These are phyloP conservation scores for Oophaga pumilio DNA, from an alignment of 2,113 vertebrate genomes.

Conservation along the genomic window DNA sequence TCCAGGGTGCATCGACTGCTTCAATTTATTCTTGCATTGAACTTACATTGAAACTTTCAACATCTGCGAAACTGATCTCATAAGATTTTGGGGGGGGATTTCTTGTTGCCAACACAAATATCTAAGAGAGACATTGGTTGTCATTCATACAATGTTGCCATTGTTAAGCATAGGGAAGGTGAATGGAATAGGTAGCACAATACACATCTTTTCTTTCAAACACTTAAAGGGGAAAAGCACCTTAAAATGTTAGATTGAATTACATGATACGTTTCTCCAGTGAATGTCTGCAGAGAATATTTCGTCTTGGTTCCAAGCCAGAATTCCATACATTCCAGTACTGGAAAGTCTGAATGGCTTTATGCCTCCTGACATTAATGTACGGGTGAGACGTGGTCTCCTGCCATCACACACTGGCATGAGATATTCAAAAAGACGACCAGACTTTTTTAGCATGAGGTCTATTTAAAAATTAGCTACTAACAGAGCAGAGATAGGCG, in stretches of 20 bases:
- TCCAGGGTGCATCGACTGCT: not conserved
- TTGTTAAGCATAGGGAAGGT: conserved; percentile 7
- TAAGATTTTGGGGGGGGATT: not conserved
- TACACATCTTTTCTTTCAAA: not conserved
- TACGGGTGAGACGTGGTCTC: not conserved
- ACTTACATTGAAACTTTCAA: not conserved
- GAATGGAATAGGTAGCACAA: not conserved
- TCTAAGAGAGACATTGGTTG: not conserved
- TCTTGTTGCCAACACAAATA: conserved; percentile 23
- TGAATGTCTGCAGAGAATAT: not conserved
- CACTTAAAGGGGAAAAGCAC: conserved; percentile 36
- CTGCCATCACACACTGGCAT: not conserved
- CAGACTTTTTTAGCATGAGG: not conserved
- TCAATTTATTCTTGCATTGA: not conserved
- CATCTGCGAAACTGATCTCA: not conserved
- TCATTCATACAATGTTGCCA: conserved; percentile 21
- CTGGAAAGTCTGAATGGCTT: not conserved
- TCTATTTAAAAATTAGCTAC: not conserved
- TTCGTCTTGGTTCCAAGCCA: conserved; percentile 7
- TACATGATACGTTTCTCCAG: conserved; percentile 11
- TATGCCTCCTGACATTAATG: conserved; percentile 3
- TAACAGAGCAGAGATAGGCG: not conserved
- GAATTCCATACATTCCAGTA: conserved; percentile 26
- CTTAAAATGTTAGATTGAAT: conserved; percentile 11
- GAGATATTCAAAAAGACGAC: not conserved